Base-by-base conservation (phyloP, 2,113 vertebrate species). In the Myotis lucifugus region DNA sequence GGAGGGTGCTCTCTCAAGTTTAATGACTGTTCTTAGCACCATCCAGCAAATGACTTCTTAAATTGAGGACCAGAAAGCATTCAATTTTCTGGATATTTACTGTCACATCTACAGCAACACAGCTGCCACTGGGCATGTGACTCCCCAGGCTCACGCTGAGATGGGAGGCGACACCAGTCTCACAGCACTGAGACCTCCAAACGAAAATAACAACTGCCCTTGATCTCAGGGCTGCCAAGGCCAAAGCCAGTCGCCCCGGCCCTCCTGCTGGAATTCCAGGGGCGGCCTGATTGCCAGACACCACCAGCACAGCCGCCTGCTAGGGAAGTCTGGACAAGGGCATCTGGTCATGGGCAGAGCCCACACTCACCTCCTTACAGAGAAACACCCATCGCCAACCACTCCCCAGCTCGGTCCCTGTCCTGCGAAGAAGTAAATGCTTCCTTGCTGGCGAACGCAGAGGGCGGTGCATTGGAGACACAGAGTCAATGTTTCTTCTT, bases 21-120 rank as follows among this genome's bases (percentile, higher is more conserved):
- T 95, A 95, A 96, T 96, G 96, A 87, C 37, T 95, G n/a, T 25
- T 96, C 96, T 94, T 84, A 96, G 70, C 56, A 78, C 83, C 90
- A 96, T 95, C 93, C 96, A 89, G 81, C 50, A 97, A 97, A 95
- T 93, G 64, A 61, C 96, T 98, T 97, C 91, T 74, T 88, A 97
- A 98, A 97, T 76, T 88, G 95, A 96, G 95, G 94, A 97, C 86
- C 69, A 92, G 91, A 97, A 97, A 97, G 93, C 77, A 93, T 29
- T 96, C 95, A 93, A 97, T 91, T 96, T 93, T 97, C 94, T 92
- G 94, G 89, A 93, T 97, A 97, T 97, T 98, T 98, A 83, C 90
- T 96, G 90, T 96, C 97, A 83, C 72, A 78, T 95, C 85, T 87
- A 95, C 67, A 97, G 94, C 95, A 97, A 97, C 97, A 97, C 97